Conservation (phyloP, 2,113 vertebrate species). For the Acrocephalus kingi region DNA sequence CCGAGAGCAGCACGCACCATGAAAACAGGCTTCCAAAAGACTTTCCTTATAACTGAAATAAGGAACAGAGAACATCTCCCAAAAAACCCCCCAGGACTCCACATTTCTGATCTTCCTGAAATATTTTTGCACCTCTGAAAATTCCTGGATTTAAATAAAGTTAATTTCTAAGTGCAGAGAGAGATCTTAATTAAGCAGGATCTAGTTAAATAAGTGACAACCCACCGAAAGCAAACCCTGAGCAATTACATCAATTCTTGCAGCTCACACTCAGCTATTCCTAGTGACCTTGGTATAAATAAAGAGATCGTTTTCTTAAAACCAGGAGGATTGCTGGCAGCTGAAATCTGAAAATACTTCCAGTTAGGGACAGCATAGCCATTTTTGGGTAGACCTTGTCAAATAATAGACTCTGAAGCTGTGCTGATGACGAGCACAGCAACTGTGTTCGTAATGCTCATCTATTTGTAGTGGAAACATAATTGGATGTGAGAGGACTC, state of each 20-base stretch:
- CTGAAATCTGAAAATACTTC: neutral
- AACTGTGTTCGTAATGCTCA: neutral
- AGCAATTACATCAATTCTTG: neutral
- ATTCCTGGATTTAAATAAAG: neutral
- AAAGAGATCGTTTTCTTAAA: neutral
- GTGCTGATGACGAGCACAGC: neutral
- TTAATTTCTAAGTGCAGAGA: neutral
- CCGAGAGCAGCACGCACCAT: neutral
- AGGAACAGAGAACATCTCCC: neutral
- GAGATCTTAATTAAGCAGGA: neutral
- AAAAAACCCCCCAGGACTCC: accelerated
- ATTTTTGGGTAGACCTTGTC: neutral
- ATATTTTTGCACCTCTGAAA: neutral
- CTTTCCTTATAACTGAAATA: neutral
- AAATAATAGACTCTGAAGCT: neutral
- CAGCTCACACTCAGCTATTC: neutral
- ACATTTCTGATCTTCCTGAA: neutral
- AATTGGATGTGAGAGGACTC: neutral
- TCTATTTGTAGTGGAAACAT: neutral
- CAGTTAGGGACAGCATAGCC: accelerated
- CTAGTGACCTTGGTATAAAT: neutral
- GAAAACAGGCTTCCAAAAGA: conserved; percentile 11
- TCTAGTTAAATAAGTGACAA: neutral
- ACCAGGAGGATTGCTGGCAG: neutral
- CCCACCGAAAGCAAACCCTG: neutral